A percentile compares a stretch with the other conserved stretches of the same genome.
These are phyloP conservation scores for Actinia tenebrosa DNA, from an alignment of 64 coral and sea anemone genomes.

Conservation along the genomic window DNA sequence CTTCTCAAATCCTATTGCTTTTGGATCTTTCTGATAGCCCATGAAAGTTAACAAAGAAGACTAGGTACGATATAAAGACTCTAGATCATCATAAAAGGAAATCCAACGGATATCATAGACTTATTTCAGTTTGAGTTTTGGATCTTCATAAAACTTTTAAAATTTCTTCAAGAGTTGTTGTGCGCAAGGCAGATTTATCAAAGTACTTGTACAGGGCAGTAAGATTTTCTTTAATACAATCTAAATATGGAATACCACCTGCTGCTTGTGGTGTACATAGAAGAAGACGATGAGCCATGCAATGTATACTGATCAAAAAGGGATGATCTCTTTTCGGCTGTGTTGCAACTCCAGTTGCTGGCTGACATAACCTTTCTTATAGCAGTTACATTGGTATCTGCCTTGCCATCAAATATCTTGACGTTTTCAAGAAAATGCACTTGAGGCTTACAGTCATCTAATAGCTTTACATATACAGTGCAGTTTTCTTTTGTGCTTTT, in stretches of 20 bases:
- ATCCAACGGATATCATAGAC: constrained; percentile 39
- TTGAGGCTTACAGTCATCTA: constrained; percentile 14
- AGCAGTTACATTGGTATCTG: constrained; percentile 6
- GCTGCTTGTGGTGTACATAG: constrained; percentile 16
- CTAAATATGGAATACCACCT: constrained; percentile 21
- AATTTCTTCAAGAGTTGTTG: constrained; percentile 24
- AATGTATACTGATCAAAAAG: constrained; percentile 29
- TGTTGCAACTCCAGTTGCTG: constrained; percentile 12
- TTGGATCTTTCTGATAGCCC: neutral
- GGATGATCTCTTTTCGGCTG: constrained; percentile 10
- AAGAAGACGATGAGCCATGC: constrained; percentile 26
- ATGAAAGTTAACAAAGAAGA: constrained; percentile 13
- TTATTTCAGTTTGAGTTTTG: constrained; percentile 9
- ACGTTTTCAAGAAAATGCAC: constrained; percentile 21
- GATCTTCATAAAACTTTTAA: constrained; percentile 18
- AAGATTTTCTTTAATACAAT: constrained; percentile 18
- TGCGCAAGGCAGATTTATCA: constrained; percentile 17
- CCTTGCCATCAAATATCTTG: neutral
- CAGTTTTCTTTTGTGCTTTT: constrained; percentile 2
- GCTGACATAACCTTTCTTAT: neutral
- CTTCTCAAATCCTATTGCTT: constrained; percentile 4
- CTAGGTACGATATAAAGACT: constrained; percentile 30
- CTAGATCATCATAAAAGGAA: constrained; percentile 27
- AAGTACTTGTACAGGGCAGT: constrained; percentile 13
- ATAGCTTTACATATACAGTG: constrained; percentile 21